phyloP scores from a whole-genome alignment of 2,888 invertebrate species.

The Hirtodrosophila duncani region DNA sequence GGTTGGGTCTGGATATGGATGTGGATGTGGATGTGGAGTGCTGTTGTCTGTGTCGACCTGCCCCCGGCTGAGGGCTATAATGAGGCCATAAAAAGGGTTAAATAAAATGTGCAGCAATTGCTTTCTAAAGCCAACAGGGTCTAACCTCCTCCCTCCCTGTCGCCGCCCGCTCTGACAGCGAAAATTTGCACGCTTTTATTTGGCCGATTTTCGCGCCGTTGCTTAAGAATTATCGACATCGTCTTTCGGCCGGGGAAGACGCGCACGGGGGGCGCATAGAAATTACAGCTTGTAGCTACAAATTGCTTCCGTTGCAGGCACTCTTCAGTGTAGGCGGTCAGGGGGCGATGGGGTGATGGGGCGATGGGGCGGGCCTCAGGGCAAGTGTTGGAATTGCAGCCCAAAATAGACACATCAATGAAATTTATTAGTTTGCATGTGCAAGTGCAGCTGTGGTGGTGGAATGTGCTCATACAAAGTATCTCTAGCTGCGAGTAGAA shows the following conservation, averaged over 20 bases:
- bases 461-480: conserved; percentile 45
- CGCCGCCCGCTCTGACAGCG: conserved; percentile 48
- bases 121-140: conserved; percentile 40
- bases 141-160: conserved; percentile 1
- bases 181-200: conserved; percentile 66
- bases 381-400: conserved; percentile 11
- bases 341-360: not conserved
- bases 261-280: conserved; percentile 29
- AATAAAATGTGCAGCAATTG: conserved; percentile 72
- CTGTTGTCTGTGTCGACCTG: conserved; percentile 13
- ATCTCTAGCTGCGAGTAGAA: too few species aligned
- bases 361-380: not conserved
- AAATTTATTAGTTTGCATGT: conserved; percentile 75
- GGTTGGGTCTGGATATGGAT: too few species aligned
- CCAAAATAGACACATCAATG: conserved; percentile 76
- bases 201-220: conserved; percentile 64
- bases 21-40: too few species aligned
- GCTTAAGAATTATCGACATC: conserved; percentile 66
- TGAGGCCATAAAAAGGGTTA: conserved; percentile 73
- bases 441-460: conserved; percentile 53
- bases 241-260: conserved; percentile 28
- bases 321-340: conserved; percentile 6
- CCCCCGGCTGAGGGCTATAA: conserved; percentile 42
- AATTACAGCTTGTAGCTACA: conserved; percentile 74
- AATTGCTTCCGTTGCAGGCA: conserved; percentile 74